These are phyloP conservation scores for Phenacoccus solenopsis DNA, from an alignment of 1,140 invertebrate species.

Conservation along the genomic window DNA sequence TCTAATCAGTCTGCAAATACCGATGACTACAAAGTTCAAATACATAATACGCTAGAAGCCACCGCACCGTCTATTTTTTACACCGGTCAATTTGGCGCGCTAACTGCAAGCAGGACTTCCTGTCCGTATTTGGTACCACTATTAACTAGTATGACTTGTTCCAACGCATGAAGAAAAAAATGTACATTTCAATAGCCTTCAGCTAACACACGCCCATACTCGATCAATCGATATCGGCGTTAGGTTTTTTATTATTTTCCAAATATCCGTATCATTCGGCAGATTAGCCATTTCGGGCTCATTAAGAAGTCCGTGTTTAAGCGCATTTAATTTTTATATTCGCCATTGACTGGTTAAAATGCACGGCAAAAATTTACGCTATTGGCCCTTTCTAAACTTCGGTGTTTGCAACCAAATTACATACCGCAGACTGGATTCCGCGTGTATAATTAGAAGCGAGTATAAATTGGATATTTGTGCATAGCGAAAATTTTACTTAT, in stretches of 20 bases:
- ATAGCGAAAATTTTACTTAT: no score
- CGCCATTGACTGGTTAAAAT: no score
- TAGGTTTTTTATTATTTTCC: background rate
- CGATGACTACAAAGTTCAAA: constrained; percentile 1
- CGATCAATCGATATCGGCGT: background rate
- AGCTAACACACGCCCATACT: background rate
- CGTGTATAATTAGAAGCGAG: background rate
- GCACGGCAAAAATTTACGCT: background rate
- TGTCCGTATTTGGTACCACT: background rate
- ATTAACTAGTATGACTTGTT: background rate
- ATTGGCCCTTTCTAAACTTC: background rate
- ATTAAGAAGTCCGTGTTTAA: background rate
- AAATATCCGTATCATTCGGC: background rate
- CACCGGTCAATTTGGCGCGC: background rate
- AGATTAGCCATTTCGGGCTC: background rate
- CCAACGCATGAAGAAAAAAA: background rate
- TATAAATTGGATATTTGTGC: background rate
- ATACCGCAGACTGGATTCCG: background rate
- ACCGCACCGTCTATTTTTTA: constrained; percentile 2
- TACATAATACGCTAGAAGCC: background rate
- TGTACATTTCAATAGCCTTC: background rate
- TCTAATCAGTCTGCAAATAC: background rate
- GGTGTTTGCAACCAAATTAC: background rate
- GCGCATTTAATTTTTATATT: no score
- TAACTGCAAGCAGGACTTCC: background rate